Percentiles rank a stretch among this genome's conserved stretches.
Evolutionary conservation across 1,140 invertebrate species (phyloP).

Genomic region (Zaprionus gabonicus): DNA sequence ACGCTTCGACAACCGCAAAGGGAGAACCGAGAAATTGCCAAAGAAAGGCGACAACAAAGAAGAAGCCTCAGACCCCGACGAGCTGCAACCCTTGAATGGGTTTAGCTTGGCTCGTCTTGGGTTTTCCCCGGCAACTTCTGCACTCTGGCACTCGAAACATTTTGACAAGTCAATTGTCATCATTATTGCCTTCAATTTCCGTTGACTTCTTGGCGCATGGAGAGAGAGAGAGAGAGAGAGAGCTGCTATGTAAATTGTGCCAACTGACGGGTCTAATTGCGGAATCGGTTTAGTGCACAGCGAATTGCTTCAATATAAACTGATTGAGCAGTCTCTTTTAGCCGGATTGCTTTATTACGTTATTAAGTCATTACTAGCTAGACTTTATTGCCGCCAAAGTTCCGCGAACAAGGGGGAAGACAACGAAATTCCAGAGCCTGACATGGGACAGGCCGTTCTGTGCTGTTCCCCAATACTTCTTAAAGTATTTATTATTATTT

Average conservation of each 20-base stretch:
- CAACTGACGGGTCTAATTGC: neutral
- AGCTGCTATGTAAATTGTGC: conserved; percentile 43
- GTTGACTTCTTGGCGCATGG: conserved; percentile 13
- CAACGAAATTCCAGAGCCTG: conserved; percentile 81
- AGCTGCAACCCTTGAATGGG: conserved; percentile 5
- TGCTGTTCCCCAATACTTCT: neutral
- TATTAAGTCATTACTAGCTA: neutral
- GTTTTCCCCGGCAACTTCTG: neutral
- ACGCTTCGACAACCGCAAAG: conserved; percentile 46
- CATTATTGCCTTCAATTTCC: conserved; percentile 46
- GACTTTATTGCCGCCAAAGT: conserved; percentile 14
- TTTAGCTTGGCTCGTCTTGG: neutral
- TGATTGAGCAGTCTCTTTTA: conserved; percentile 1
- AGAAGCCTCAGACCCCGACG: neutral
- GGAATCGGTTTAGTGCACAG: neutral
- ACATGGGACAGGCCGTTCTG: conserved; percentile 86
- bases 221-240: conserved; percentile 13
- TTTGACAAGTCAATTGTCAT: conserved; percentile 54
- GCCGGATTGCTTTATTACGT: conserved; percentile 38
- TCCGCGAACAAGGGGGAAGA: conserved; percentile 41
- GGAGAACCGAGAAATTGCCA: neutral
- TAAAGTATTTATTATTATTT: conserved; percentile 1
- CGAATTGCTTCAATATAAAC: neutral
- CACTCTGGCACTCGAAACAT: conserved; percentile 26
- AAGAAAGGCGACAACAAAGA: neutral